Percentiles rank a stretch among this genome's conserved stretches.
Evolutionary conservation across 2,797 vertebrate species (phyloP).

Genomic region (Spizella passerina): DNA sequence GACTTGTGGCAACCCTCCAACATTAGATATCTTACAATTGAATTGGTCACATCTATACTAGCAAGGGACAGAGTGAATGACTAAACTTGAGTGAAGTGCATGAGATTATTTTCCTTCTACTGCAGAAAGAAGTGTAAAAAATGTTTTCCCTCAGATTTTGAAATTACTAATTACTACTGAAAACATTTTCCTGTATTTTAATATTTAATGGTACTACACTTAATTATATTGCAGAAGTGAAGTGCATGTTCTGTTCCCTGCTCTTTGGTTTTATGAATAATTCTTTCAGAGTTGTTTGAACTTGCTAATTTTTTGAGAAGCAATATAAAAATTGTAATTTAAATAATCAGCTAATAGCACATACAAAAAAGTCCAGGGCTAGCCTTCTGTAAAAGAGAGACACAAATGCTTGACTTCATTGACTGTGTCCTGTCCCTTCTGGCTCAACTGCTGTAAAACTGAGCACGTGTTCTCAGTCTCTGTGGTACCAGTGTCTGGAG

Average conservation of each 20-base stretch:
- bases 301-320: neutral
- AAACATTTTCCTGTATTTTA: slow-evolving; percentile 53
- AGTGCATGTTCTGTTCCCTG: neutral
- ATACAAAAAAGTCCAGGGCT: neutral
- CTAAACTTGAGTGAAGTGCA: neutral
- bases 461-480: neutral
- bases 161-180: slow-evolving; percentile 22
- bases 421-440: neutral
- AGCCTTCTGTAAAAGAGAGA: neutral
- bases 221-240: slow-evolving; percentile 17
- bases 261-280: slow-evolving; percentile 27
- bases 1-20: slow-evolving; percentile 7
- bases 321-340: neutral
- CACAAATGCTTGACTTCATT: neutral
- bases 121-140: neutral
- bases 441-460: neutral
- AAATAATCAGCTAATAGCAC: neutral
- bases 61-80: neutral
- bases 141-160: neutral
- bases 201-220: slow-evolving; percentile 33
- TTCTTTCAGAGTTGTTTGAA: slow-evolving; percentile 6
- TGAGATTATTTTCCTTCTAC: neutral
- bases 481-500: neutral
- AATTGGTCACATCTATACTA: neutral
- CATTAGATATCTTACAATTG: neutral